phyloP scores from a whole-genome alignment of 2,888 invertebrate species.

The Julus scandinavius region DNA sequence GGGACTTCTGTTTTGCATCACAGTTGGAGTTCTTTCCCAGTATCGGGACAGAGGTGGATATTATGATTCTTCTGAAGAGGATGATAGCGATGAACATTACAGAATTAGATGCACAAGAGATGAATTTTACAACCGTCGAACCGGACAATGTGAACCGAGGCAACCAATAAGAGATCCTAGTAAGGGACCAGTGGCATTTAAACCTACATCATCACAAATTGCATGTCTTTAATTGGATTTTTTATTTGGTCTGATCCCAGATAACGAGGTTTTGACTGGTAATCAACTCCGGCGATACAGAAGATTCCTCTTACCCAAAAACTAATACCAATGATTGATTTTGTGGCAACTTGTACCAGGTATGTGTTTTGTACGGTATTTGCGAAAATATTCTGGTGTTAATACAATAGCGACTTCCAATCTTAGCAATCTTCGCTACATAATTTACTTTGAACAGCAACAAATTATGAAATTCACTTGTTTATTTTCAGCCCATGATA shows the following conservation, averaged over 20 bases:
- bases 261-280: neutral
- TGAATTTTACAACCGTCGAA: neutral
- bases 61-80: neutral
- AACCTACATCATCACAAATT: neutral
- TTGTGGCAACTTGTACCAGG: too few relatives aligned
- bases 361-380: too few relatives aligned
- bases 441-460: too few relatives aligned
- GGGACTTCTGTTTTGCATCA: neutral
- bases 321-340: too few relatives aligned
- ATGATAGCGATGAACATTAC: conserved; percentile 12
- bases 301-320: neutral
- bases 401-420: too few relatives aligned
- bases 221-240: too few relatives aligned
- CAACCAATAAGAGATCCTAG: neutral
- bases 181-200: neutral
- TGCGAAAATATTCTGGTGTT: too few relatives aligned
- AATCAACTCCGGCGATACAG: neutral
- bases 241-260: neutral
- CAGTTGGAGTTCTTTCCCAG: neutral
- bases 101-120: neutral
- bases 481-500: too few relatives aligned
- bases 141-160: neutral
- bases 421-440: too few relatives aligned
- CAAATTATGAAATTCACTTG: too few relatives aligned
- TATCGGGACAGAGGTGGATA: neutral